phyloP scores from a whole-genome alignment of 2,888 invertebrate species.

The Pandemis corylana region DNA sequence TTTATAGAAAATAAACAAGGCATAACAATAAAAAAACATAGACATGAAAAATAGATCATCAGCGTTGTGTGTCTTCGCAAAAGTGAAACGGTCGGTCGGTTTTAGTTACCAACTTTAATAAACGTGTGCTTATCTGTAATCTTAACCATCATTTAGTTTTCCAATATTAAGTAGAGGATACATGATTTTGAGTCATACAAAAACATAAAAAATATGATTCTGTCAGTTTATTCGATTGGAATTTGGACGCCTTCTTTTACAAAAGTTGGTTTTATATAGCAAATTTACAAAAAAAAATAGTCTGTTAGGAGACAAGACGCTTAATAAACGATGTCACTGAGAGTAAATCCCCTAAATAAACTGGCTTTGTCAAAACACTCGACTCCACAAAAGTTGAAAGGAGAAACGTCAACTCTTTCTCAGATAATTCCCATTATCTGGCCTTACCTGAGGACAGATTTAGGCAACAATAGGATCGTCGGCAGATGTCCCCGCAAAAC shows the following conservation, averaged over 20 bases:
- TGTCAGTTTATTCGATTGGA: neutral
- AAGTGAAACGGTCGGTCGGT: too few relatives aligned
- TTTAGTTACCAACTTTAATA: too few relatives aligned
- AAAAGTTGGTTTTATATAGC: constrained; percentile 9
- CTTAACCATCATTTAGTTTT: too few relatives aligned
- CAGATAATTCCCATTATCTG: constrained; percentile 80
- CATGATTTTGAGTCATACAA: neutral
- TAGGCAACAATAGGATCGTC: constrained; percentile 69
- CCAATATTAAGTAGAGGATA: too few relatives aligned
- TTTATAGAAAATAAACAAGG: too few relatives aligned
- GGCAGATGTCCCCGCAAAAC: constrained; percentile 83
- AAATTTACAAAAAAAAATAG: constrained; percentile 45
- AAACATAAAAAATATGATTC: neutral
- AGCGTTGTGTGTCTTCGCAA: too few relatives aligned
- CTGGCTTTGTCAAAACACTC: constrained; percentile 78
- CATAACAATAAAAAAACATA: too few relatives aligned
- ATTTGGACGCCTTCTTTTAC: neutral
- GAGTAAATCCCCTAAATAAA: constrained; percentile 71
- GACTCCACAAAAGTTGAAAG: constrained; percentile 73
- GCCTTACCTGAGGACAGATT: constrained; percentile 75
- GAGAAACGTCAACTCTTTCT: constrained; percentile 79
- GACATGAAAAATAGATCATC: too few relatives aligned
- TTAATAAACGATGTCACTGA: constrained; percentile 61
- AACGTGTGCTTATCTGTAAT: too few relatives aligned
- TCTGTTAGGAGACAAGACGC: constrained; percentile 56